phyloP scores from a whole-genome alignment of 1,140 invertebrate species.

The Centruroides vittatus region DNA sequence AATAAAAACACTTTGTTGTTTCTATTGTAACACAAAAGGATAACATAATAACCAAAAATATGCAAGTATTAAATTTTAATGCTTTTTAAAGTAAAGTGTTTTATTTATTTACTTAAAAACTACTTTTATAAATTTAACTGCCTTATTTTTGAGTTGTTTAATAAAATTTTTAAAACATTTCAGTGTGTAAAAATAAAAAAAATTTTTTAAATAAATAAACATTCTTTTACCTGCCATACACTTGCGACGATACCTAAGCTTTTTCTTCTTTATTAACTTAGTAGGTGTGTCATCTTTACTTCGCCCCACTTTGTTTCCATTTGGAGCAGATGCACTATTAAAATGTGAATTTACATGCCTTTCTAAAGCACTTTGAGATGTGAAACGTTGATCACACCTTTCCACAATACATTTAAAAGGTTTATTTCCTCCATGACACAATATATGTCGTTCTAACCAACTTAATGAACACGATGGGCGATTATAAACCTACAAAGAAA shows the following conservation, averaged over 20 bases:
- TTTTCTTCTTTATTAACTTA: slow-evolving; percentile 10
- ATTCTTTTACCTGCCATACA: slow-evolving; percentile 1
- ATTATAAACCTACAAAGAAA: slow-evolving; percentile 45
- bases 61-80: too few species aligned
- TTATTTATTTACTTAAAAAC: too few species aligned
- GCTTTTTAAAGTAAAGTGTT: too few species aligned
- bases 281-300: slow-evolving; percentile 4
- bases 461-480: slow-evolving; percentile 73
- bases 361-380: slow-evolving; percentile 73
- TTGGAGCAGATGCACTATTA: slow-evolving; percentile 32
- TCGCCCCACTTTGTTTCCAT: background rate
- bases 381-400: slow-evolving; percentile 77
- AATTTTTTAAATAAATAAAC: background rate
- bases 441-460: slow-evolving; percentile 84
- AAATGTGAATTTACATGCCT: slow-evolving; percentile 91
- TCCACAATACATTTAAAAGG: slow-evolving; percentile 91
- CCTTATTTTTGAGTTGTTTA: too few species aligned
- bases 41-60: too few species aligned
- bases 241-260: slow-evolving; percentile 8
- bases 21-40: too few species aligned
- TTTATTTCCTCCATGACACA: slow-evolving; percentile 67
- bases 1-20: too few species aligned
- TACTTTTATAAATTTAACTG: too few species aligned
- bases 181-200: background rate
- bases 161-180: too few species aligned